phyloP scores from a whole-genome alignment of 1,140 invertebrate genomes.

The Ridgeia piscesae region DNA sequence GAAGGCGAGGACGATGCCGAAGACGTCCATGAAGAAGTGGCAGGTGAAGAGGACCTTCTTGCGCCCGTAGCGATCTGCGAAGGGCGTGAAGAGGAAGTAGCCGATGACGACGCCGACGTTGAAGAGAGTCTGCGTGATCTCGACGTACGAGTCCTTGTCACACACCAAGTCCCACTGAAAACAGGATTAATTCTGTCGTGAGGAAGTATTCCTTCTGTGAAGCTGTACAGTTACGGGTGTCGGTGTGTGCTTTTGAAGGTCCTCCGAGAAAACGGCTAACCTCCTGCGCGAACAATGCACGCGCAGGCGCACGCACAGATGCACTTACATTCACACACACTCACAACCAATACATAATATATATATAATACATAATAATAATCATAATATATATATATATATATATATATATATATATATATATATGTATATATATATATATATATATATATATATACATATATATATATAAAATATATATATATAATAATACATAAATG shows the following conservation, averaged over 20 bases:
- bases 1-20: slow-evolving; percentile 12
- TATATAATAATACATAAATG: no score
- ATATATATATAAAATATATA: no score
- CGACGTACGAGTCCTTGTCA: slow-evolving; percentile 66
- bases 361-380: no score
- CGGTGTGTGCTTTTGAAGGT: no score
- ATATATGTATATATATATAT: no score
- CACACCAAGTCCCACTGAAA: slow-evolving; percentile 74
- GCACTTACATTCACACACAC: background rate
- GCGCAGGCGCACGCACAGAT: background rate
- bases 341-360: background rate
- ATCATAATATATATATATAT: no score
- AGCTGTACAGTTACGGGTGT: no score
- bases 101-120: slow-evolving; percentile 79
- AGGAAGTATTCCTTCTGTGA: no score
- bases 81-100: slow-evolving; percentile 73
- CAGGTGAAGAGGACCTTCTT: slow-evolving; percentile 22
- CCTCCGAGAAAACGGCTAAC: no score
- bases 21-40: slow-evolving; percentile 6
- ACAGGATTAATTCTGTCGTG: background rate
- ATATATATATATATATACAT: no score
- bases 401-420: no score
- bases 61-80: slow-evolving; percentile 69
- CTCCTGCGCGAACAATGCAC: no score
- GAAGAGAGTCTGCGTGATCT: slow-evolving; percentile 73